Base-by-base conservation (phyloP, 2,797 vertebrate genomes). In the Trachops cirrhosus region DNA sequence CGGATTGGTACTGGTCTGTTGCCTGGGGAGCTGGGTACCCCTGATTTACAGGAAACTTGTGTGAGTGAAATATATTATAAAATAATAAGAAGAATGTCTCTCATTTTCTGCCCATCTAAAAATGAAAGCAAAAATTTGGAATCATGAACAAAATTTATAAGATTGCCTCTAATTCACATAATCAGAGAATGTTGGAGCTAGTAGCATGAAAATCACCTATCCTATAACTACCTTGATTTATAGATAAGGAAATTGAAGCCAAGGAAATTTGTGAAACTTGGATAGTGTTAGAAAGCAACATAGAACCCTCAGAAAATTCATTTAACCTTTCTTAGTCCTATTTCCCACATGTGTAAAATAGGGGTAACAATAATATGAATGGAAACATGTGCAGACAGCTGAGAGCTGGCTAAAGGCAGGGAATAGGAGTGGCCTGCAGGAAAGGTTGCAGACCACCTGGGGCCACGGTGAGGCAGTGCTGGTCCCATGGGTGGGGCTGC, bases 81-180 rank as follows among this genome's bases (percentile, higher is more conserved):
- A 29, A 44, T 41, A 73, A 44, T 39, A 73, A 71, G 8, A 41
- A 73, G 24, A 44, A 44, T 44, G 41, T 32, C 68, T 24, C 19
- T 71, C 37, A 71, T 85, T 52, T 75, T 73, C 22, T 74, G 44
- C 9, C 50, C 16, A 64, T 79, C 16, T 64, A 64, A 21, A 83
- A 96, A 78, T 32, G 9, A 77, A 96, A 92, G 8, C 7, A 78
- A n/a, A n/a, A 83, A 86, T 92, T 50, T 94, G 26, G 29, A 87
- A 89, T 41, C 62, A 4, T 7, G 2, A 26, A 64, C 18, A 39
- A 89, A 86, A 74, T 75, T n/a, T 10, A 54, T 44, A 16, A 32
- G 32, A 46, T 37, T 70, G 9, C 2, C 57, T 78, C 16, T 41
- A 44, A 14, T 21, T 70, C 52, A 39, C 5, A 6, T 57, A 44